Evolutionary conservation across 2,888 invertebrate genomes (phyloP).

Genomic region (Agrypnus murinus): DNA sequence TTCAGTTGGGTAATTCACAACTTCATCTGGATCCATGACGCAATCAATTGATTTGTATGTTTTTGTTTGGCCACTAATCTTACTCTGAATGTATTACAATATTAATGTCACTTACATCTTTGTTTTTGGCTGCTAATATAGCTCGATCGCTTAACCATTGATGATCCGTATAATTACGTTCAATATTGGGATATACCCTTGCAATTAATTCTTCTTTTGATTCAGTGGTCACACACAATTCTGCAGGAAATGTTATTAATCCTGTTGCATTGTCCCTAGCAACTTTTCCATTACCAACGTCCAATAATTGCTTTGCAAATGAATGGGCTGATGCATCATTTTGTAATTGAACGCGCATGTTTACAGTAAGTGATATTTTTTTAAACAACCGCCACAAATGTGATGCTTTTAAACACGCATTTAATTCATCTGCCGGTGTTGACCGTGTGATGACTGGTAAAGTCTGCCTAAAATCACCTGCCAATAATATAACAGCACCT

Average conservation of each 20-base stretch:
- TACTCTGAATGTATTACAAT: constrained; percentile 37
- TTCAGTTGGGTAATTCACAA: background rate
- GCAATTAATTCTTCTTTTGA: constrained; percentile 60
- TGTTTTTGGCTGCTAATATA: constrained; percentile 63
- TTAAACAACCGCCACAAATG: constrained; percentile 57
- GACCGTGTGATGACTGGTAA: constrained; percentile 62
- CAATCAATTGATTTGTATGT: constrained; percentile 49
- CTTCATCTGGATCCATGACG: constrained; percentile 41
- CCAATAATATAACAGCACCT: constrained; percentile 60
- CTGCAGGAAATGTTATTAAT: constrained; percentile 59
- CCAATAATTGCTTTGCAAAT: constrained; percentile 60
- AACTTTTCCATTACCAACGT: constrained; percentile 60
- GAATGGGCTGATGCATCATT: constrained; percentile 57
- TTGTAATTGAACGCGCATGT: constrained; percentile 58
- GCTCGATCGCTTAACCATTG: constrained; percentile 58
- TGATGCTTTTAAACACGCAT: constrained; percentile 63
- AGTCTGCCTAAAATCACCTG: constrained; percentile 65
- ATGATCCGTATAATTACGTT: constrained; percentile 57
- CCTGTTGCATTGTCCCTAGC: constrained; percentile 56
- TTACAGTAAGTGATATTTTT: constrained; percentile 50
- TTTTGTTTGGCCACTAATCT: constrained; percentile 41
- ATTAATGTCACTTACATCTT: constrained; percentile 55
- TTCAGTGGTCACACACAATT: constrained; percentile 59
- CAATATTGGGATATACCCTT: constrained; percentile 62
- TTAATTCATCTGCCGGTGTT: constrained; percentile 63